Conservation (phyloP, 2,797 vertebrate species). For the Lagocephalus sceleratus region DNA sequence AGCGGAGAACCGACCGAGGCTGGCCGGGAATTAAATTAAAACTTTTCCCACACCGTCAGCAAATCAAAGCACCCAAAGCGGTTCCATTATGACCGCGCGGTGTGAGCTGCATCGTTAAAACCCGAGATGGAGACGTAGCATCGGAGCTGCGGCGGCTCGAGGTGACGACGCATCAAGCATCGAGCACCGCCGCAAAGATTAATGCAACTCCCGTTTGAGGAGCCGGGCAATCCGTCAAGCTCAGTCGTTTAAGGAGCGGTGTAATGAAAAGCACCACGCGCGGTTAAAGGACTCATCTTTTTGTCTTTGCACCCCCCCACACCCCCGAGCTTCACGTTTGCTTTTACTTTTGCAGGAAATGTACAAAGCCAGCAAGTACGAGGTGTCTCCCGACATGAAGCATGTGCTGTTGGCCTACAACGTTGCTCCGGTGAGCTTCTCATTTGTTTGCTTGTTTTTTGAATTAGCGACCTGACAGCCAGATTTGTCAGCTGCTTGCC, state of each 20-base stretch:
- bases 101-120: constrained; percentile 37
- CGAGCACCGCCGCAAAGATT: constrained; percentile 51
- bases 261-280: constrained; percentile 63
- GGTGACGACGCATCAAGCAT: constrained; percentile 52
- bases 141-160: constrained; percentile 6
- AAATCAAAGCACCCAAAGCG: constrained; percentile 40
- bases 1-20: not conserved
- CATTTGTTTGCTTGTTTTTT: constrained; percentile 60
- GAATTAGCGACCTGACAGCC: constrained; percentile 61
- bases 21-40: constrained; percentile 31
- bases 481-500: constrained; percentile 53
- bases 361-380: constrained; percentile 90
- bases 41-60: constrained; percentile 36
- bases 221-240: constrained; percentile 63
- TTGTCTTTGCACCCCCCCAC: constrained; percentile 2
- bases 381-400: constrained; percentile 92
- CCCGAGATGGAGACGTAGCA: constrained; percentile 21
- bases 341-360: constrained; percentile 79
- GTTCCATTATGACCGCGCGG: constrained; percentile 38
- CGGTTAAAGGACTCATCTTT: constrained; percentile 55
- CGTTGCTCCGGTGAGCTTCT: constrained; percentile 85
- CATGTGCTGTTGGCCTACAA: constrained; percentile 92
- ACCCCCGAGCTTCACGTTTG: constrained; percentile 7
- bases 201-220: constrained; percentile 53
- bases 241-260: constrained; percentile 50